Evolutionary conservation across 2,888 invertebrate genomes (phyloP), one percentile per base, ranked within the genome.

Genomic region (Dendrolimus houi): DNA sequence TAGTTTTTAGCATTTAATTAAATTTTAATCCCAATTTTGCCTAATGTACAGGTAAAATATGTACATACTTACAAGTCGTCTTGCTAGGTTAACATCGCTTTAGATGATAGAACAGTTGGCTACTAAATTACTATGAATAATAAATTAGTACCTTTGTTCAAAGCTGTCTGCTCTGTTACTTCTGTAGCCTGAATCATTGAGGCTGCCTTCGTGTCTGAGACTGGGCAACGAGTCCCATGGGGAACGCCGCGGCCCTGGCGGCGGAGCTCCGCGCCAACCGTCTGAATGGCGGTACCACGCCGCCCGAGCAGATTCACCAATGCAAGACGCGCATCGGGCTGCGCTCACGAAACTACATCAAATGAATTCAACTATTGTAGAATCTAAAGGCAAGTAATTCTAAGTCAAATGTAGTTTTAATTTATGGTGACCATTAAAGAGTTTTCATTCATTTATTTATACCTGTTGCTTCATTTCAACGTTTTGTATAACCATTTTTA

Each of bases 261-360:
- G 91, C 0, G 83, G 82, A 42, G 91, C 91, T 59, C 92, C 92
- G 59, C 92, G 94, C 96, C 96, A 96, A 55, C 96, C 96, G 76
- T 96, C 96, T 53, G 96, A 96, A 85, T 96, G 96, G 13, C 96
- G 94, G 89, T 96, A 97, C 96, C 96, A 96, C 71, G 96, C 96
- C 62, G 96, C 95, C 41, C 96, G 93, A 61, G 96, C 96, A 40
- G 96, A 96, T 85, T 96, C 96, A n/a, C 96, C 96, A 83, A 96
- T 95, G 85, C 96, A 96, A 55, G 96, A 96, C 61, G 96, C 95
- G 77, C 96, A 97, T 68, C 96, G 92, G 52, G 94, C 93, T 61
- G 93, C 91, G 59, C 92, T 92, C 68, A 90, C 91, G 74, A 90
- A 92, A 72, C 92, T 92, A 76, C 57, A 64, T 59, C 9, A 47